phyloP scores from a whole-genome alignment of 2,888 invertebrate species.

The Neoaliturus tenellus region DNA sequence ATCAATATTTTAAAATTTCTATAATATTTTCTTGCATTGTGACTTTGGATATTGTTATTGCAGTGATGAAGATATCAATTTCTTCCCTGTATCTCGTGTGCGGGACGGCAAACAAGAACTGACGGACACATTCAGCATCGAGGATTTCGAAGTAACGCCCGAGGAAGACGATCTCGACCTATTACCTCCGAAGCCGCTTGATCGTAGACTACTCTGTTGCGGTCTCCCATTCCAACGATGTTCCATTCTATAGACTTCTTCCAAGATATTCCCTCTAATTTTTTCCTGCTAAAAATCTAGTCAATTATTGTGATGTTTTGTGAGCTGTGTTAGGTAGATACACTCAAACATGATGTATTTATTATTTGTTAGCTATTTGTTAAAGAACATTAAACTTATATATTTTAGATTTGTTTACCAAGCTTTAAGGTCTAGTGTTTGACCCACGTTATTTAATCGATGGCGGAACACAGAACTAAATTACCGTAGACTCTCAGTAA shows the following conservation, averaged over 20 bases:
- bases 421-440: no score
- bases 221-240: conserved; percentile 44
- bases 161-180: conserved; percentile 73
- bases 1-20: no score
- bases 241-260: conserved; percentile 32
- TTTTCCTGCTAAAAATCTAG: neutral
- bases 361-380: neutral
- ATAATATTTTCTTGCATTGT: no score
- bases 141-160: conserved; percentile 78
- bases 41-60: no score
- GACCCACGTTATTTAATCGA: no score
- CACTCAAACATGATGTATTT: neutral
- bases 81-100: conserved; percentile 72
- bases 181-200: conserved; percentile 72
- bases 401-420: no score
- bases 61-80: conserved; percentile 75
- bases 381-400: no score
- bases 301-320: conserved; percentile 48
- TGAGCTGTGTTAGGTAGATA: neutral
- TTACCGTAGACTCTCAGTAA: no score
- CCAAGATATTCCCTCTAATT: neutral
- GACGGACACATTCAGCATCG: conserved; percentile 79
- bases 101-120: conserved; percentile 73
- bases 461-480: no score
- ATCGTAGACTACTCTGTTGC: conserved; percentile 72